A percentile compares a stretch with the other conserved stretches of the same genome.
phyloP scores from a whole-genome alignment of 1,140 invertebrate species.

The Anthonomus grandis region DNA sequence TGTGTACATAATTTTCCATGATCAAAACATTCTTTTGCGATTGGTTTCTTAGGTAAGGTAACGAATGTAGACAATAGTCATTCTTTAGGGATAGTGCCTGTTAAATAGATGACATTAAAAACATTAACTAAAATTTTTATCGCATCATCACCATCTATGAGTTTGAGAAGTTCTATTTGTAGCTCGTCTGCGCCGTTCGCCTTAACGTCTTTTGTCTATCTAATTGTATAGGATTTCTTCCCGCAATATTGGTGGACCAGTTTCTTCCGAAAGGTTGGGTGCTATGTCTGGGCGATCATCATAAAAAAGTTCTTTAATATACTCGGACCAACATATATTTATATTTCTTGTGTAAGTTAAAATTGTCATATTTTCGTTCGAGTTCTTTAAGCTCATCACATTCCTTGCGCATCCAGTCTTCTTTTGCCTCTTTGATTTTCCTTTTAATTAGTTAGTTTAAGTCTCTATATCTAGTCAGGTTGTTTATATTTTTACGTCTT shows the following conservation, averaged over 20 bases:
- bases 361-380: no score
- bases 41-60: neutral
- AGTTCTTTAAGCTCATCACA: neutral
- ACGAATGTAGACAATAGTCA: neutral
- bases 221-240: no score
- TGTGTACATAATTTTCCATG: neutral
- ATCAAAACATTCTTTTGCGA: neutral
- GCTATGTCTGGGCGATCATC: neutral
- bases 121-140: neutral
- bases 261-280: neutral
- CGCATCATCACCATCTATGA: no score
- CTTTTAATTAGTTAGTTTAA: no score
- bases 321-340: neutral
- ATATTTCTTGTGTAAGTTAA: neutral
- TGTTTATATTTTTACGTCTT: neutral
- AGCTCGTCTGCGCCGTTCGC: neutral
- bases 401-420: neutral
- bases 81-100: neutral
- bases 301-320: neutral
- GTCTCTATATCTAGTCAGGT: neutral
- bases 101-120: neutral
- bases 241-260: neutral
- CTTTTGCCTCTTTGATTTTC: no score
- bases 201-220: neutral
- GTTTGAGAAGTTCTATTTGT: neutral